phyloP scores from a whole-genome alignment of 2,113 vertebrate species.

The Pseudorectes ferrugineus region DNA sequence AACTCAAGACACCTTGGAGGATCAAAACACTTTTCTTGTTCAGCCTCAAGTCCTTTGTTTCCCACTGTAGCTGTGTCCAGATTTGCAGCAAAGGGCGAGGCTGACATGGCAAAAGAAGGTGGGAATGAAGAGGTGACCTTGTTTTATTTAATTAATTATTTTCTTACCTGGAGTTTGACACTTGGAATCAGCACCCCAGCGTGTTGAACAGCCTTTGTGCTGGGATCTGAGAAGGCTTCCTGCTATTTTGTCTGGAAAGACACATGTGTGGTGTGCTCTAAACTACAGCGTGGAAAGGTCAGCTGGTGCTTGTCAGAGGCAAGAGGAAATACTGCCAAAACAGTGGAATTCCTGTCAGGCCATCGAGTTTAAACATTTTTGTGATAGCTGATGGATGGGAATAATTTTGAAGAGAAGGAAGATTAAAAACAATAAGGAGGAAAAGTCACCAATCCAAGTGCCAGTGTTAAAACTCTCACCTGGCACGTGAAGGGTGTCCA shows the following conservation, averaged over 20 bases:
- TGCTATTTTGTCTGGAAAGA: not conserved
- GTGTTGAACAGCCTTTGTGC: not conserved
- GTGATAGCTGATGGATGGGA: not conserved
- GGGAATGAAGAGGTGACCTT: not conserved
- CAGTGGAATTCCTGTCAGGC: not conserved
- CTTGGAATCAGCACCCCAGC: not conserved
- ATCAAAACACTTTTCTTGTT: not conserved
- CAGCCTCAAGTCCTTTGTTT: not conserved
- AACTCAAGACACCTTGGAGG: not conserved
- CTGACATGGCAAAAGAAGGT: not conserved
- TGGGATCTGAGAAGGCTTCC: not conserved
- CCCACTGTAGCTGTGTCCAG: not conserved
- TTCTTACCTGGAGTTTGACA: not conserved
- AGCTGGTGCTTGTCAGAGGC: not conserved
- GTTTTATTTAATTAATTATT: not conserved
- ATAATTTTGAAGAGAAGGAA: not conserved
- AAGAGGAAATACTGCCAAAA: not conserved
- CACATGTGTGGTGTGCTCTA: not conserved
- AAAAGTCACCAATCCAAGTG: not conserved
- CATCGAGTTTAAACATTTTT: not conserved
- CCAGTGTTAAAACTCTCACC: not conserved
- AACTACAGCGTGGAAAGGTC: not conserved
- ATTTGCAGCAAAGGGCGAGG: not conserved
- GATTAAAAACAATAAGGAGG: not conserved
- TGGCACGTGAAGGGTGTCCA: rapidly evolving